Evolutionary conservation across 1,140 invertebrate genomes (phyloP).

Genomic region (Eueides isabella): DNA sequence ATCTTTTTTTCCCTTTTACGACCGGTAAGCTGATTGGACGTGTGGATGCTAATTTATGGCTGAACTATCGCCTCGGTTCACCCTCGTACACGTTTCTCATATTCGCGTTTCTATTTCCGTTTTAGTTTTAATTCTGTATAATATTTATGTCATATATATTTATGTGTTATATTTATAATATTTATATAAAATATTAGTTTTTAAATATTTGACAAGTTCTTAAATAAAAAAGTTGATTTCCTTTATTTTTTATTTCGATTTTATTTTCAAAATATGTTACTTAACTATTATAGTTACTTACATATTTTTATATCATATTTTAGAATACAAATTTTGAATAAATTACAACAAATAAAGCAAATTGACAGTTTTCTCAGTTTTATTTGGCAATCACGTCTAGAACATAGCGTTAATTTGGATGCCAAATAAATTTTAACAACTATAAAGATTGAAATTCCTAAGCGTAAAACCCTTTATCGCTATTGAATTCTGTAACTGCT

Average conservation of each 20-base stretch:
- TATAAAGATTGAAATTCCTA: constrained; percentile 19
- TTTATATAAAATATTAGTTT: no score
- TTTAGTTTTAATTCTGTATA: constrained; percentile 9
- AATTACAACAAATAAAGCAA: no score
- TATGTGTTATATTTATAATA: no score
- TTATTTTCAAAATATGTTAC: no score
- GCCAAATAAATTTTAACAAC: constrained; percentile 6
- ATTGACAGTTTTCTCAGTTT: background rate
- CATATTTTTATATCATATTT: no score
- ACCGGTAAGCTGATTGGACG: constrained; percentile 63
- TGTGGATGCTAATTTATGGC: constrained; percentile 59
- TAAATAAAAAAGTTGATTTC: no score
- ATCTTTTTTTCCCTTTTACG: constrained; percentile 72
- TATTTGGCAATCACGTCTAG: background rate
- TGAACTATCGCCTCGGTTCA: constrained; percentile 47
- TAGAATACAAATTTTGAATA: no score
- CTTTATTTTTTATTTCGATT: no score
- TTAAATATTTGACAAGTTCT: no score
- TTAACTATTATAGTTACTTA: no score
- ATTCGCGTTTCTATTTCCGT: constrained; percentile 10
- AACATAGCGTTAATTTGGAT: background rate
- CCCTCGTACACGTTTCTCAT: constrained; percentile 2
- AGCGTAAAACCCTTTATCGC: constrained; percentile 32
- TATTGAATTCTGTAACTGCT: constrained; percentile 28
- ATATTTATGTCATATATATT: background rate